Conservation (phyloP, 2,888 invertebrate genomes). For the Eupithecia exiguata region DNA sequence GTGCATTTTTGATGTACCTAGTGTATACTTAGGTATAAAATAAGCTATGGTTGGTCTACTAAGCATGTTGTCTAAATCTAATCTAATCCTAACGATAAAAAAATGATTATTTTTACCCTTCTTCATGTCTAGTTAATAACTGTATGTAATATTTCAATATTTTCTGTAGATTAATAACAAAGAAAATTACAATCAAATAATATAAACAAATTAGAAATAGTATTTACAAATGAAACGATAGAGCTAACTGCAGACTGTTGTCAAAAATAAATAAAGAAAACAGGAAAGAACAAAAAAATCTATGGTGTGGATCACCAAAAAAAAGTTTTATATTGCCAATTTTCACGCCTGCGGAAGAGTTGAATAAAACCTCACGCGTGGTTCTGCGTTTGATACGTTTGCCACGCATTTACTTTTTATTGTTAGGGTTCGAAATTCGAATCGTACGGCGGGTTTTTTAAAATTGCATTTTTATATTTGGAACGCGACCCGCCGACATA, state of each 20-base stretch:
- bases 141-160: no score
- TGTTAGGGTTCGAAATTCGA: constrained; percentile 77
- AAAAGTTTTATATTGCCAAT: not conserved
- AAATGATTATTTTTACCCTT: no score
- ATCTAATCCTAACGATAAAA: no score
- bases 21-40: not conserved
- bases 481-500: constrained; percentile 77
- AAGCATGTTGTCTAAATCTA: not conserved
- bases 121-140: no score
- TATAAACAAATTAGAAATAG: no score
- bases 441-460: constrained; percentile 75
- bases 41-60: not conserved
- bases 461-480: constrained; percentile 84
- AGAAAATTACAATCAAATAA: no score
- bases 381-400: constrained; percentile 63
- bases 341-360: constrained; percentile 39
- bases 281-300: not conserved
- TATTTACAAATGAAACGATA: no score
- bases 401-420: constrained; percentile 77
- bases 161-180: no score
- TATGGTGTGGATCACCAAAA: not conserved
- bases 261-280: not conserved
- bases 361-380: constrained; percentile 58
- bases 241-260: no score
- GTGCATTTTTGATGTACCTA: not conserved